Conservation (phyloP, 1,140 invertebrate species). For the Mylabris phalerata region DNA sequence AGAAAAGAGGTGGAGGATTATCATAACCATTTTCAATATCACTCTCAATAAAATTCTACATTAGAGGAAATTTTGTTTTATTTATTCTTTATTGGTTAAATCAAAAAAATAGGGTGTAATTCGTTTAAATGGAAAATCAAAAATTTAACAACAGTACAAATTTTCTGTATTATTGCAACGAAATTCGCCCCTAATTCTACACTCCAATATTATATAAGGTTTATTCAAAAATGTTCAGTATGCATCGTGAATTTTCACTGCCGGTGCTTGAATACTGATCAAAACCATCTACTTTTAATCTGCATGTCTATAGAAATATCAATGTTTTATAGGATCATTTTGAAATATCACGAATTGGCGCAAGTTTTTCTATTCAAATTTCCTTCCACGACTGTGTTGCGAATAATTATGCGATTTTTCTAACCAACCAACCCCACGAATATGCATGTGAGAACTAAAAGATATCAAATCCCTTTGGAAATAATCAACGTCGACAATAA, state of each 20-base stretch:
- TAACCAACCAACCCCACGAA: not conserved
- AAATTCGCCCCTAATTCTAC: not conserved
- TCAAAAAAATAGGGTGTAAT: too few species aligned
- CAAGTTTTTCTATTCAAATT: constrained; percentile 6
- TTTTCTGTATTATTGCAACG: not conserved
- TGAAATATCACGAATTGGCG: too few species aligned
- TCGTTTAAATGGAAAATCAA: too few species aligned
- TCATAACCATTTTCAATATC: too few species aligned
- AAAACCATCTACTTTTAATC: constrained; percentile 18
- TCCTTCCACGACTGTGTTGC: constrained; percentile 1
- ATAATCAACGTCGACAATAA: not conserved
- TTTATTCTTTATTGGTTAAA: too few species aligned
- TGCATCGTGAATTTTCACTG: constrained; percentile 17
- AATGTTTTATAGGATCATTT: too few species aligned
- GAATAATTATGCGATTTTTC: constrained; percentile 8
- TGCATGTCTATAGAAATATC: constrained; percentile 12
- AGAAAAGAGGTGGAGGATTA: too few species aligned
- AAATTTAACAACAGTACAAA: not conserved
- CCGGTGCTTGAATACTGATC: constrained; percentile 16
- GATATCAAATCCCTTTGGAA: constrained; percentile 20
- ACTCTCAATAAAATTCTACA: too few species aligned
- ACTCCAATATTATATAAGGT: too few species aligned
- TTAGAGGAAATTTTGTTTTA: too few species aligned
- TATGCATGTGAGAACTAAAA: constrained; percentile 7
- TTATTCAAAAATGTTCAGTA: constrained; percentile 12